Evolutionary conservation across 2,888 invertebrate species (phyloP).

Genomic region (Ophioninae sp.): DNA sequence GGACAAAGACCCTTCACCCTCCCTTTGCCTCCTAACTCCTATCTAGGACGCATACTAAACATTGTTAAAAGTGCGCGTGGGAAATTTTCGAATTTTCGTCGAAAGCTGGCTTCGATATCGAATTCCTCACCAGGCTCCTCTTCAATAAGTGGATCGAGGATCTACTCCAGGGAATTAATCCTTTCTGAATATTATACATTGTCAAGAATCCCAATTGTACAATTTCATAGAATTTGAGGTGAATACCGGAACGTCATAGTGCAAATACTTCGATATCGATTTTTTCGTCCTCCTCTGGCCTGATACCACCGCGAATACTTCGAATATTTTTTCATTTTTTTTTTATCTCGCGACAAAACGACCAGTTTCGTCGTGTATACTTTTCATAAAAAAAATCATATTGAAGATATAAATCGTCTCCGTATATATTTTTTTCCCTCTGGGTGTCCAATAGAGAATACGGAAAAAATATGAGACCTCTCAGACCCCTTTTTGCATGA

Average conservation of each 20-base stretch:
- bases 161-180: not conserved
- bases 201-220: slow-evolving; percentile 8
- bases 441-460: not conserved
- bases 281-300: not conserved
- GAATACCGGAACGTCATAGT: not conserved
- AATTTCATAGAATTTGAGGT: slow-evolving; percentile 6
- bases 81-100: not conserved
- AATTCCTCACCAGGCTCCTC: slow-evolving; percentile 5
- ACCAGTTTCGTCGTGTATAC: not conserved
- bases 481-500: not conserved
- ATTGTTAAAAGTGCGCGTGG: not conserved
- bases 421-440: not conserved
- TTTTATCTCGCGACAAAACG: not conserved
- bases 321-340: not conserved
- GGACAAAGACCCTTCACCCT: not conserved
- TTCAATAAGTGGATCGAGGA: slow-evolving; percentile 11
- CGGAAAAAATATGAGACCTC: not conserved
- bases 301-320: not conserved
- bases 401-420: not conserved
- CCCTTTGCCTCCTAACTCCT: not conserved
- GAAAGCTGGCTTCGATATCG: slow-evolving; percentile 2
- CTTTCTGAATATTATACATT: slow-evolving; percentile 11
- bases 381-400: not conserved
- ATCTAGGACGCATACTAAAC: not conserved
- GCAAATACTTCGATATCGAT: not conserved